A percentile compares a stretch with the other conserved stretches of the same genome.
Evolutionary conservation across 2,113 vertebrate species (phyloP).

Genomic region (Vireo altiloquus): DNA sequence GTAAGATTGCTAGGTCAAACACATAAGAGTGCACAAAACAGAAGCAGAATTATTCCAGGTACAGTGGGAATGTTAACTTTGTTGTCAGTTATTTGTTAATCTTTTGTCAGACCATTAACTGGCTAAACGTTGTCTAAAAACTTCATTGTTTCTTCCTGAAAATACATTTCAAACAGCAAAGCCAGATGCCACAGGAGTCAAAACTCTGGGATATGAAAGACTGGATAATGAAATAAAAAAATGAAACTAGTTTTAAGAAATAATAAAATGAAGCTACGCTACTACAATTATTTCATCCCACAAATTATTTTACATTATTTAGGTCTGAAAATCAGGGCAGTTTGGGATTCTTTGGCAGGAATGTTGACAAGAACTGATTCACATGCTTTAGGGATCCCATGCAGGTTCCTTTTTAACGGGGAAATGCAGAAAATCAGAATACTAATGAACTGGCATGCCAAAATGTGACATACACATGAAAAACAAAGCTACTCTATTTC

Average conservation of each 20-base stretch:
- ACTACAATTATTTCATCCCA: slow-evolving; percentile 7
- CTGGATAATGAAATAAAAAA: slow-evolving; percentile 23
- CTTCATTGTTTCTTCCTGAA: slow-evolving; percentile 30
- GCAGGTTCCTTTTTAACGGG: slow-evolving; percentile 56
- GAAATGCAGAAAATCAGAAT: slow-evolving; percentile 51
- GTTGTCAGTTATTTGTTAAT: background rate
- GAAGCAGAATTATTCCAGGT: slow-evolving; percentile 42
- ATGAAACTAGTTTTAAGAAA: background rate
- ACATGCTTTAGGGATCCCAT: slow-evolving; percentile 74
- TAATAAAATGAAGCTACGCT: background rate
- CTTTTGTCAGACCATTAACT: background rate
- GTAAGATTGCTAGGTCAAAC: background rate
- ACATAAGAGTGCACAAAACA: slow-evolving; percentile 7
- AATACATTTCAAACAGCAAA: slow-evolving; percentile 51
- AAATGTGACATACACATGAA: slow-evolving; percentile 59
- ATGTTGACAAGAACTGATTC: slow-evolving; percentile 76
- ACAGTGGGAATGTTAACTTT: background rate
- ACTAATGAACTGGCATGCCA: slow-evolving; percentile 71
- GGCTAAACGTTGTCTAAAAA: slow-evolving; percentile 17
- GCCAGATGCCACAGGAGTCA: slow-evolving; percentile 56
- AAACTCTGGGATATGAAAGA: slow-evolving; percentile 42
- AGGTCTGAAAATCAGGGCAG: background rate
- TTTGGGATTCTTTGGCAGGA: slow-evolving; percentile 45
- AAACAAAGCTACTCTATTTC: slow-evolving; percentile 72
- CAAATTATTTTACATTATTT: slow-evolving; percentile 7